Conservation (phyloP, 92 coral and sea anemone species). For the Scolanthus callimorphus region DNA sequence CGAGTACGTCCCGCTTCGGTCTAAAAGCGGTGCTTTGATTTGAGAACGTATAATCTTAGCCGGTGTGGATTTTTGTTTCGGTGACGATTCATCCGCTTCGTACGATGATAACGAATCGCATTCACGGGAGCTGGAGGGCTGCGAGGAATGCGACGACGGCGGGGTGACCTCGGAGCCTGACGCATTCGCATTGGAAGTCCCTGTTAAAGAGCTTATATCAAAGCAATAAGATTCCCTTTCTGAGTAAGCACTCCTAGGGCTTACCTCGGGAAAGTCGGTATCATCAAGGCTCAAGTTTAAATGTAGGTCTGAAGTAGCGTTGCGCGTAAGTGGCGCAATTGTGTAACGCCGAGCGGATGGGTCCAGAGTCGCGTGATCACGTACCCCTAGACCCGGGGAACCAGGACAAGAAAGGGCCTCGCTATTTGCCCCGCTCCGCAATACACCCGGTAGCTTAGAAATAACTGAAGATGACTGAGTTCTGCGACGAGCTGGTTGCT, state of each 20-base stretch:
- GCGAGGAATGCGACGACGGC: not conserved
- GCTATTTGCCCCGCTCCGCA: not conserved
- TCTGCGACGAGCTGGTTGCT: not conserved
- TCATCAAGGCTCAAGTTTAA: not conserved
- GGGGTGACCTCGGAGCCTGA: not conserved
- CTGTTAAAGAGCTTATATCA: not conserved
- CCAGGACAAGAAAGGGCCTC: conserved; percentile 19
- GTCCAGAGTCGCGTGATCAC: too few relatives aligned
- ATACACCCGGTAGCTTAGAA: conserved; percentile 11
- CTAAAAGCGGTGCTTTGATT: conserved; percentile 23
- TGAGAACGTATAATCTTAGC: conserved; percentile 14
- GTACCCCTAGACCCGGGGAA: conserved; percentile 1
- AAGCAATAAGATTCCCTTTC: not conserved
- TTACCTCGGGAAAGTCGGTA: not conserved
- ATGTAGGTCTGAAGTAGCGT: conserved; percentile 1
- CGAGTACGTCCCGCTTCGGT: conserved; percentile 30
- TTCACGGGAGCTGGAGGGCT: not conserved
- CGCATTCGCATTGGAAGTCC: too few relatives aligned
- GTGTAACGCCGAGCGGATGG: not conserved
- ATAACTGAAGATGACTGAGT: conserved; percentile 22
- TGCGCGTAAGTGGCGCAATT: not conserved
- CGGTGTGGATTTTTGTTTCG: not conserved
- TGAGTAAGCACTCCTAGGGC: not conserved
- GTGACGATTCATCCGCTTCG: not conserved
- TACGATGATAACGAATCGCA: not conserved